Base-by-base conservation (phyloP, 2,113 vertebrate genomes). In the Laterallus jamaicensis region DNA sequence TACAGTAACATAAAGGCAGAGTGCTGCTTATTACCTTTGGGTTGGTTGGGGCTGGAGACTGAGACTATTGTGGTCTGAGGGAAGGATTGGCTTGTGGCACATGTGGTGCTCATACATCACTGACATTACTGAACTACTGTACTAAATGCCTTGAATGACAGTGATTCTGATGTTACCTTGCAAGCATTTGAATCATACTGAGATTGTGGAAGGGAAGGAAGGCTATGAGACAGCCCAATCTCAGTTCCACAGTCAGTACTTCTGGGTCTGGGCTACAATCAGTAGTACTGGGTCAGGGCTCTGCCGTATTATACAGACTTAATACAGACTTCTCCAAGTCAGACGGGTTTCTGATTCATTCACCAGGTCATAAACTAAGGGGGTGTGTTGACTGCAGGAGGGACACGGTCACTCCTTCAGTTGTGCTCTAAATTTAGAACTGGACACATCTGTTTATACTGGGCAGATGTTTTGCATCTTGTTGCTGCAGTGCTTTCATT, bases 91-190 rank as follows among this genome's bases (percentile, higher is more conserved):
- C 42, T 19, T 1, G 1, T 4, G 29, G 6, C 1, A 9, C 4
- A 42, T 0, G 0, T 1, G 8, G 21, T 24, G 74, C 69, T 79
- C 10, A 0, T n/a, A 1, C 40, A 2, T 29, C 10, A 2, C 60
- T 32, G 39, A 3, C 15, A 49, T 22, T 22, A 49, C 49, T 49
- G 73, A 40, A 15, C 24, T 67, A 32, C 50, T 77, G 44, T 25
- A 3, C 15, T 49, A 32, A 69, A 19, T 42, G 35, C 4, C 47
- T 69, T 74, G 5, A 55, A 67, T 29, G n/a, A 44, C 21, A 8
- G 56, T 2, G 21, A 22, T 84, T 64, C 86, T 52, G 25, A 17
- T 69, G 40, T 62, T 31, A 50, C n/a, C 77, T 32, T 81, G 60
- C 68, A 73, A 74, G 40, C 32, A 21, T 73, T 74, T 64, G 39